Base-by-base conservation (phyloP, 2,888 invertebrate genomes). In the Eledone cirrhosa region DNA sequence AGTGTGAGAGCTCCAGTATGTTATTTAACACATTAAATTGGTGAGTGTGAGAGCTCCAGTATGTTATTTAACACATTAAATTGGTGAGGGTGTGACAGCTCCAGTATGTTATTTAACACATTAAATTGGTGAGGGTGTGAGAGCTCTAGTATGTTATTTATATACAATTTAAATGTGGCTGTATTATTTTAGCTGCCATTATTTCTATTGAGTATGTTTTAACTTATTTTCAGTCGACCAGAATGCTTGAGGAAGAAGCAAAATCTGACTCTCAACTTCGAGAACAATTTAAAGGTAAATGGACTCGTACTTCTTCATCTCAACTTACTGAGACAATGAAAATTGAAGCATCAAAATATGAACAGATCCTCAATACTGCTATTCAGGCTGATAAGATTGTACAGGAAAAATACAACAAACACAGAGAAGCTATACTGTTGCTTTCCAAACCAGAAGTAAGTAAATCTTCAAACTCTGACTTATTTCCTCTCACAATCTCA, bases 311-410 rank as follows among this genome's bases (percentile, higher is more conserved):
- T 33, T 93, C 95, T 1, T 98, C 98, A 0, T 94, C 93, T 33
- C 94, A 94, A 89, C 93, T 99, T 79, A 99, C 98, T 0, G 95
- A 95, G 88, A 95, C 96, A 88, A 87, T 91, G 85, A 93, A 94
- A 83, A 93, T 94, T 78, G 98, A 98, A 92, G 93, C 95, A n/a
- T 93, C 94, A 86, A 98, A 98, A 92, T 99, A 99, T 92, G 93
- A 95, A 47, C 84, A 81, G 65, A 97, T 98, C 88, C 95, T 99
- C 84, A 94, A 95, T 90, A 98, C 97, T 89, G 98, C 98, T 63
- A 93, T 96, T 65, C 88, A 91, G 78, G 94, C 94, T 41, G 96
- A 97, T 91, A 93, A 94, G 92, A 94, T 95, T 86, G 96, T 99
- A 83, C 94, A 94, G 84, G 94, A 95, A 85, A 98, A 97, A 92